Evolutionary conservation across 2,888 invertebrate species (phyloP), one percentile per base, ranked within the genome.

Genomic region (Hoplodrina ambigua): DNA sequence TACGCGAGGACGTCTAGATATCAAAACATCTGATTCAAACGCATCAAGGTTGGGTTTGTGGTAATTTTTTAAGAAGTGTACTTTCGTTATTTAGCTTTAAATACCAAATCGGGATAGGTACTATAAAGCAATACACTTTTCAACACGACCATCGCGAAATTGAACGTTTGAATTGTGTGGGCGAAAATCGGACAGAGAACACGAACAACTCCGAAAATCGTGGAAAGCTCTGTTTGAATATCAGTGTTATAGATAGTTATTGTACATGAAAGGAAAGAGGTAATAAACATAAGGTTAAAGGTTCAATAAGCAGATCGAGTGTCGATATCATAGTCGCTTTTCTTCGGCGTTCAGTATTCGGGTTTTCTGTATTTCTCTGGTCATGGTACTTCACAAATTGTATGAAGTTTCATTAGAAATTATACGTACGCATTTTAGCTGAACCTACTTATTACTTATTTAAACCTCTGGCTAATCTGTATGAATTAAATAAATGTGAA

Each of bases 61-160:
- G 15, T 7, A 10, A 7, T 67, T 44, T n/a, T 66, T 69, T 10
- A 10, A 53, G 10, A 30, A 30, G 17, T 69, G 44, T 33, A 3
- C 8, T 53, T 19, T 52, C 11, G 5, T 33, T 66, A 20, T 65
- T 65, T 15, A 37, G 3, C 20, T 44, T 37, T 25, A 25, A 25
- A 50, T 37, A 10, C 13, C 6, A 25, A 65, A 33, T 37, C 13
- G 0, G 7, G 8, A 53, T 13, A 30, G 11, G n/a, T n/a, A n/a
- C n/a, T 2, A 41, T 2, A 13, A 8, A 41, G 41, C 13, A 2
- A 8, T 17, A 68, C 30, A 37, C 11, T 25, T 46, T 54, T 4
- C 11, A n/a, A 69, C 20, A 54, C 4, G 44, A 53, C 20, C 13
- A 44, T 30, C 19, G 44, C 30, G 30, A 33, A 25, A 69, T 15